phyloP scores from a whole-genome alignment of 1,140 invertebrate species.

The Drosophila ercepeae region DNA sequence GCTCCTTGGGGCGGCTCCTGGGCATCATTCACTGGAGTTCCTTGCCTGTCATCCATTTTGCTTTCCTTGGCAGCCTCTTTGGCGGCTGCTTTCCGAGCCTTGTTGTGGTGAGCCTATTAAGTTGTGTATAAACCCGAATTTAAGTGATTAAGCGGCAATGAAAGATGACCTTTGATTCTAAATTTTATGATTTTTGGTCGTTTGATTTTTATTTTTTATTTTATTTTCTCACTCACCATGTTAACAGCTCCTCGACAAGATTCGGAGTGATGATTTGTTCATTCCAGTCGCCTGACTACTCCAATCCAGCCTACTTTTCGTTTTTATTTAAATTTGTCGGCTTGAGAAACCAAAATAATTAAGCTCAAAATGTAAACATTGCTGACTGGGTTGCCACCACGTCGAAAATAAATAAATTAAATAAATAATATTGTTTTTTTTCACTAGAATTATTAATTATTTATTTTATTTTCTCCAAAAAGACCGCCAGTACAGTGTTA shows the following conservation, averaged over 20 bases:
- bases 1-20: too few species aligned
- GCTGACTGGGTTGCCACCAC: neutral
- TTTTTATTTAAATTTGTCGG: neutral
- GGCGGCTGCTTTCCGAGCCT: constrained; percentile 15
- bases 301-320: neutral
- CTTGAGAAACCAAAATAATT: neutral
- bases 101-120: constrained; percentile 25
- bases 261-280: neutral
- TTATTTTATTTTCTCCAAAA: too few species aligned
- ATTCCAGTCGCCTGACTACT: neutral
- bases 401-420: neutral
- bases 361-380: constrained; percentile 1
- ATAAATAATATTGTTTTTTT: neutral
- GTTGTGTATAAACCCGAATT: constrained; percentile 1
- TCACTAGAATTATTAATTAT: too few species aligned
- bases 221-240: constrained; percentile 9
- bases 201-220: neutral
- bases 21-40: neutral
- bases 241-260: constrained; percentile 1
- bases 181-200: neutral
- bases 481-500: too few species aligned
- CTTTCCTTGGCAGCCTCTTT: constrained; percentile 4
- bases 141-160: constrained; percentile 14
- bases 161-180: constrained; percentile 33
- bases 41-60: neutral